Evolutionary conservation across 2,797 vertebrate species (phyloP).

Genomic region (Enteromius viviparus): DNA sequence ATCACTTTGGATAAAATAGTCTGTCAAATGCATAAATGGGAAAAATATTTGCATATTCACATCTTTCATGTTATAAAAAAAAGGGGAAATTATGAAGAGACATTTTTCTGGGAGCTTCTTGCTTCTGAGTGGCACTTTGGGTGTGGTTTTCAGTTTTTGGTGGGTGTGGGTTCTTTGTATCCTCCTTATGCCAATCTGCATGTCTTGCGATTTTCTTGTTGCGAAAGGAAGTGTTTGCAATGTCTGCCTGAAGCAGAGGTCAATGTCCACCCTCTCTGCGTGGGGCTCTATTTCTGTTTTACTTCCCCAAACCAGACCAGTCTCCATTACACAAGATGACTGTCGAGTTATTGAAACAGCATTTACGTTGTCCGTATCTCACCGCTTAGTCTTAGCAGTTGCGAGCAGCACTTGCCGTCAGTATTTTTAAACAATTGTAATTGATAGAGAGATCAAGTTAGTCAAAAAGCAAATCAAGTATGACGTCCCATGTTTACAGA

Average conservation of each 20-base stretch:
- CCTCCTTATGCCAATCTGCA: constrained; percentile 38
- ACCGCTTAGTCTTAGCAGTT: not conserved
- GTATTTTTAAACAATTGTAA: constrained; percentile 7
- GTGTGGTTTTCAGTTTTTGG: constrained; percentile 12
- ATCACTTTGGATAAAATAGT: not conserved
- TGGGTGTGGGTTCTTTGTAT: constrained; percentile 27
- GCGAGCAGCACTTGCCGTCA: not conserved
- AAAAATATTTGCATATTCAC: constrained; percentile 5
- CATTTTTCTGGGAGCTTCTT: constrained; percentile 10
- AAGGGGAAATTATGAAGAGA: not conserved
- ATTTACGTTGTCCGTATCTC: constrained; percentile 10
- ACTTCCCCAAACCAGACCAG: constrained; percentile 6
- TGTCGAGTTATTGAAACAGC: not conserved
- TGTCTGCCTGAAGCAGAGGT: constrained; percentile 41
- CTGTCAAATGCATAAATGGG: constrained; percentile 21
- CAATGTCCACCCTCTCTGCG: not conserved
- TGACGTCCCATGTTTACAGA: constrained; percentile 41
- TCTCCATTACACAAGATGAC: constrained; percentile 24
- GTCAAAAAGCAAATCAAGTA: not conserved
- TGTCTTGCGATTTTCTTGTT: constrained; percentile 27
- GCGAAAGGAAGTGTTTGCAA: not conserved
- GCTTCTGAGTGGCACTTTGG: not conserved
- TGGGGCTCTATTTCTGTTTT: constrained; percentile 25
- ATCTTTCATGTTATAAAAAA: not conserved
- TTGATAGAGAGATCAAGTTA: constrained; percentile 37